A percentile compares a stretch with the other conserved stretches of the same genome.
Conservation (phyloP, 2,113 vertebrate species). For the Tachuris rubrigastra region DNA sequence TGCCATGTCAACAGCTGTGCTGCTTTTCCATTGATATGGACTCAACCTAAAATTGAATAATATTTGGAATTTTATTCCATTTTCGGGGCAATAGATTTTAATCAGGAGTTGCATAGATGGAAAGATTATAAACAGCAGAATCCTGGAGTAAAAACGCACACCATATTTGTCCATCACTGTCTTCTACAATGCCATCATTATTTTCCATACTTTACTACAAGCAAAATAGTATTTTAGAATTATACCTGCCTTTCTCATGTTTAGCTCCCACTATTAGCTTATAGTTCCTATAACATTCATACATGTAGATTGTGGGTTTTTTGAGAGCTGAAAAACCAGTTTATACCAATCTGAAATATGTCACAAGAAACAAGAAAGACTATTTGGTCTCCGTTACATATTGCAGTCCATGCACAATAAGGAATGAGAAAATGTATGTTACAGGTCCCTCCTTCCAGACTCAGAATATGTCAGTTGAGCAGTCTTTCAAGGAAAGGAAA, state of each 20-base stretch:
- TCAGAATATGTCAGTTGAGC: background rate
- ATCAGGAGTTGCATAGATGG: background rate
- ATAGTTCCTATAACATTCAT: background rate
- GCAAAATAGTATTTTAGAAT: background rate
- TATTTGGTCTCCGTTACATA: background rate
- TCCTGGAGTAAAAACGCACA: accelerated
- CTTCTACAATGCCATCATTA: background rate
- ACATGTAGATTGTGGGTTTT: background rate
- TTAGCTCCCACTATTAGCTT: background rate
- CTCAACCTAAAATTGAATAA: background rate
- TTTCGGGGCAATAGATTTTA: background rate
- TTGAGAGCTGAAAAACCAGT: background rate
- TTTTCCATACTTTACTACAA: background rate
- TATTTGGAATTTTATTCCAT: background rate
- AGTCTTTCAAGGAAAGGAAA: background rate
- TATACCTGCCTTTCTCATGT: background rate
- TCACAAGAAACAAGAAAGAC: background rate
- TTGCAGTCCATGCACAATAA: background rate
- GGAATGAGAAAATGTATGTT: background rate
- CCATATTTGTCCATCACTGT: background rate
- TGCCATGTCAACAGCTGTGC: background rate
- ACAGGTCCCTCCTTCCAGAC: background rate
- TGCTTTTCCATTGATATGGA: background rate
- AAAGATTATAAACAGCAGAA: background rate
- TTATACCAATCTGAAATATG: background rate